A percentile compares a stretch with the other conserved stretches of the same genome.
phyloP scores from a whole-genome alignment of 2,113 vertebrate genomes.

The Grammomys dolichurus region DNA sequence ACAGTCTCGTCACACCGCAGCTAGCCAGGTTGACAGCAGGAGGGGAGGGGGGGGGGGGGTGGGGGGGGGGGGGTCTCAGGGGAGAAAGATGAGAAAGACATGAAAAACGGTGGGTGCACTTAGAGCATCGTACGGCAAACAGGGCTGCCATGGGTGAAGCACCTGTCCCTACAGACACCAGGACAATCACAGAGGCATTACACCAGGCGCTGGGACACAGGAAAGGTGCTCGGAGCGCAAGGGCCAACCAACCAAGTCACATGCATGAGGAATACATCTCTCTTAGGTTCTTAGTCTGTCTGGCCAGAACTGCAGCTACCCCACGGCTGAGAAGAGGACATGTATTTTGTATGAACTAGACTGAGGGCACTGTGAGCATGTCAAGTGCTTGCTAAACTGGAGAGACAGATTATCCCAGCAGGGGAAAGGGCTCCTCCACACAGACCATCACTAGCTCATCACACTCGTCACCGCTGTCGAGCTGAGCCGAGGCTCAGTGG shows the following conservation, averaged over 20 bases:
- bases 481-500: not conserved
- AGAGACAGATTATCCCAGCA: not conserved
- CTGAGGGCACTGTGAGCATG: not conserved
- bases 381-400: not conserved
- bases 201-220: too few relatives aligned
- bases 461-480: not conserved
- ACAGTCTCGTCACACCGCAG: accelerated
- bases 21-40: not conserved
- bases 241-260: not conserved
- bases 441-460: not conserved
- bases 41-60: too few relatives aligned
- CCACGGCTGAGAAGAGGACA: not conserved
- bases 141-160: not conserved
- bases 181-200: too few relatives aligned
- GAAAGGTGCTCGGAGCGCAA: not conserved
- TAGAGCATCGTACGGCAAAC: not conserved
- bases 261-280: not conserved
- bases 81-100: too few relatives aligned
- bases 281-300: not conserved
- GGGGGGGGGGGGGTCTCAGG: too few relatives aligned
- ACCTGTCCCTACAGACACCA: not conserved
- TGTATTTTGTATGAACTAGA: not conserved
- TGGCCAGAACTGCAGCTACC: not conserved
- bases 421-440: not conserved
- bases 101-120: not conserved